Base-by-base conservation (phyloP, 2,113 vertebrate species). In the Pholis gunnellus region DNA sequence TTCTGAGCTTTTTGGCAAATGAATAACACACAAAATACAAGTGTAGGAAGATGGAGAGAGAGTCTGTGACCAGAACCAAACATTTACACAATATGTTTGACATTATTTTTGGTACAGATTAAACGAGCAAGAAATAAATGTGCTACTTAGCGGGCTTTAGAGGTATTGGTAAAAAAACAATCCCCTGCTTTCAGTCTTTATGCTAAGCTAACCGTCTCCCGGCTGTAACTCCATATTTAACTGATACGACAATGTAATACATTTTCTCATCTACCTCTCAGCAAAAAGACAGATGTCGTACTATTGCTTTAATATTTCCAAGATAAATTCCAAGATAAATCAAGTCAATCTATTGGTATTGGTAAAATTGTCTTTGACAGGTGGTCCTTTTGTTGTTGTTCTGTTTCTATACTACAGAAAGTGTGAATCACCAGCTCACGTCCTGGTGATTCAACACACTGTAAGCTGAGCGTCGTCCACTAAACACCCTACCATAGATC, bases 401-500 rank as follows among this genome's bases (percentile, higher is more conserved):
- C 46, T 18, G 9, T 56, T 18, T 48, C 46, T 6, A 6, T 46
- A 65, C n/a, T 31, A 31, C 9, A 71, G 27, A 69, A 7, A 17
- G 44, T 29, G 5, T 5, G 20, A 46, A 71, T 17, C 3, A 46
- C 11, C 71, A 22, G 2, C 5, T 68, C 2, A 48, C 42, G n/a
- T 72, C 17, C 4, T 40, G 4, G 9, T 59, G 40, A 46, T 46
- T 73, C 6, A 29, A 44, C 25, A 15, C 6, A 15, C 2, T 50
- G 29, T 17, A 38, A 38, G 2, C 29, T 11, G 7, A 13, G n/a
- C 7, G 3, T 46, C 18, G 22, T 34, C 34, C 14, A 69, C 34
- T 18, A 13, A n/a, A 3, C 50, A 20, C 14, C 79, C 42, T 75
- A 99, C 98, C 98, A 0, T 99, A 99, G 72, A 99, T 97, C 94